These are phyloP conservation scores for Drosophila nasuta DNA, from an alignment of 1,140 invertebrate genomes.

Conservation along the genomic window DNA sequence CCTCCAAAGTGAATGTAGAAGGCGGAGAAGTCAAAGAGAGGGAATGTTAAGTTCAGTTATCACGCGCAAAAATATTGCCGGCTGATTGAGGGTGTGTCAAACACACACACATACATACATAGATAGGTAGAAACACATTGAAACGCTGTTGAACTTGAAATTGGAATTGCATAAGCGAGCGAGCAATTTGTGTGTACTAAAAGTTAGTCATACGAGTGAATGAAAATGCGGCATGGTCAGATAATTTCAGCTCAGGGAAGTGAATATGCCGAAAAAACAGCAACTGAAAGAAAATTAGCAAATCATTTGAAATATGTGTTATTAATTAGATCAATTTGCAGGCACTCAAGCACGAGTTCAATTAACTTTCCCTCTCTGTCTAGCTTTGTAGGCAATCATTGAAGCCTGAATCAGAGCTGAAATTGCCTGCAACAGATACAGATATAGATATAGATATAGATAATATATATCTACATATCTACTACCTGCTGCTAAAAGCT, in stretches of 20 bases:
- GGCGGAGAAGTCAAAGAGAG: neutral
- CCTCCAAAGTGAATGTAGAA: neutral
- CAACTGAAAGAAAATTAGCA: slow-evolving; percentile 40
- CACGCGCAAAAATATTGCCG: slow-evolving; percentile 14
- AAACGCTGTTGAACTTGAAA: slow-evolving; percentile 46
- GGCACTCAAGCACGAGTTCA: slow-evolving; percentile 58
- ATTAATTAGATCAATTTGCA: slow-evolving; percentile 78
- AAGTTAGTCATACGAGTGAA: slow-evolving; percentile 33
- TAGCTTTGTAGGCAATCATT: neutral
- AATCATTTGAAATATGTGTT: slow-evolving; percentile 69
- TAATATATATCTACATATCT: slow-evolving; percentile 20
- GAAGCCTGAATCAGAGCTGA: slow-evolving; percentile 46
- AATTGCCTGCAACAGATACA: slow-evolving; percentile 41
- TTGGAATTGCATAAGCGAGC: slow-evolving; percentile 43
- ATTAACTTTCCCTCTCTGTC: slow-evolving; percentile 11
- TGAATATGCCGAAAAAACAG: slow-evolving; percentile 35
- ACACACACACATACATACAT: neutral
- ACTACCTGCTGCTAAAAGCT: slow-evolving; percentile 47
- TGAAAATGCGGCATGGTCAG: slow-evolving; percentile 28
- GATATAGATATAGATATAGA: slow-evolving; percentile 8
- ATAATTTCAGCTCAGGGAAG: slow-evolving; percentile 32
- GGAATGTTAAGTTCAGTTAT: slow-evolving; percentile 5
- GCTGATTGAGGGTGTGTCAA: slow-evolving; percentile 24
- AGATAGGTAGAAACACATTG: neutral
- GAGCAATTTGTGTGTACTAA: slow-evolving; percentile 13